A percentile compares a stretch with the other conserved stretches of the same genome.
These are phyloP conservation scores for Kudoa iwatai DNA, from an alignment of 30 jellyfish, hydroid and myxozoan species.

Conservation along the genomic window DNA sequence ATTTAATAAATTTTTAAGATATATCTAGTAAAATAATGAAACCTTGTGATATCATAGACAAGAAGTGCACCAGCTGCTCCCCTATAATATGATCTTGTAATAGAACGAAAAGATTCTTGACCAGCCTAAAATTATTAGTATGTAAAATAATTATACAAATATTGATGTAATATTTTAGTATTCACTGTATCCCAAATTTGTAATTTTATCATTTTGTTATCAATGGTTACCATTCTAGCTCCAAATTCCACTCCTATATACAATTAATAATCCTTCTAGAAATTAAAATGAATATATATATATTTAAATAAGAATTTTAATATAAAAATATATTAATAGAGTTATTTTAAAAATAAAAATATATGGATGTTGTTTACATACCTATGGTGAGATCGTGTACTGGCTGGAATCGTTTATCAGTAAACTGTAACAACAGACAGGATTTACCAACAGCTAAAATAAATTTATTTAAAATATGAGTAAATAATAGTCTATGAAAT, in stretches of 20 bases:
- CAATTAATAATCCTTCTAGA: no score
- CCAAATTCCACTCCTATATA: slow-evolving; percentile 94
- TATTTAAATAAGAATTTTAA: no score
- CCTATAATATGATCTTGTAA: slow-evolving; percentile 82
- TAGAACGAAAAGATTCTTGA: slow-evolving; percentile 76
- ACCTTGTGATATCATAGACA: slow-evolving; percentile 80
- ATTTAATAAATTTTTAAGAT: no score
- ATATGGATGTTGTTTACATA: no score
- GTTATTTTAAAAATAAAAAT: no score
- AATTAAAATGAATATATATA: no score
- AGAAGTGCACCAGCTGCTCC: slow-evolving; percentile 99
- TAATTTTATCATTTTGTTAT: slow-evolving; percentile 54
- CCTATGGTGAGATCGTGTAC: slow-evolving; percentile 92
- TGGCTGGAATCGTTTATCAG: slow-evolving; percentile 93
- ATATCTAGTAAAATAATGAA: no score
- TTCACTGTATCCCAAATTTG: slow-evolving; percentile 99
- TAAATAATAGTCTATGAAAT: no score
- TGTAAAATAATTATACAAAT: no score
- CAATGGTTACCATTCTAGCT: slow-evolving; percentile 89
- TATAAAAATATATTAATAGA: no score
- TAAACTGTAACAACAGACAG: slow-evolving; percentile 68
- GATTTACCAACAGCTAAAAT: slow-evolving; percentile 84
- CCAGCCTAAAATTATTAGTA: slow-evolving; percentile 33
- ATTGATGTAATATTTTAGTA: no score
- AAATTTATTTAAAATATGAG: no score